Base-by-base conservation (phyloP, 2,113 vertebrate species). In the Symphodus melops region DNA sequence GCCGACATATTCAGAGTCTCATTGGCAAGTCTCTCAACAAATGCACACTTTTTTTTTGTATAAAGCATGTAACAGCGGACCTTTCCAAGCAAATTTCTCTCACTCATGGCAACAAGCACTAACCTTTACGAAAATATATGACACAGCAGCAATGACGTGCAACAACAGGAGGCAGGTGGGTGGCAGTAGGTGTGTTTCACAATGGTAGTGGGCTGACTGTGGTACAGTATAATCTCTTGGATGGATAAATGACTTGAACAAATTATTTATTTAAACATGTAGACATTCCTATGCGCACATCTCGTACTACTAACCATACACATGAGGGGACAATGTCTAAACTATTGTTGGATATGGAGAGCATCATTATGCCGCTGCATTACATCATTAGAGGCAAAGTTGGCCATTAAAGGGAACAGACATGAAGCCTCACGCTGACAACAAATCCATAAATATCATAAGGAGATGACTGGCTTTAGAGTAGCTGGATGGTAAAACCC, bases 91-190 rank as follows among this genome's bases (percentile, higher is more conserved):
- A 68, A 54, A 79, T 72, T 8, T 36, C 53, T 59, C 58, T 46
- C 51, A 2, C 75, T 80, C 75, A 48, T 5, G 44, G 84, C 77
- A 89, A 88, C 82, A 65, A 84, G 69, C 83, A 37, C 59, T 60
- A 79, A 82, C 81, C 77, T 75, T 57, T 63, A 78, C 39, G 0
- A 59, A 81, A 74, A 85, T 66, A 83, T 75, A 76, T 85, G 80
- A 88, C 88, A 92, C 79, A 81, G 90, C 86, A 86, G 85, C 85
- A 86, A 85, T 89, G 89, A 92, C 82, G 86, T 23, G 81, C 82
- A 77, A 79, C 82, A 80, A 77, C 91, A 86, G 91, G 53, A 88
- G 91, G 89, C 81, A 90, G 86, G 88, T 91, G 89, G 91, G 91
- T 66, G 89, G 89, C 81, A 65, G 90, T 83, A 82, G 84, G 91